These are phyloP conservation scores for Euschistus heros DNA, from an alignment of 1,140 invertebrate genomes.

Conservation along the genomic window DNA sequence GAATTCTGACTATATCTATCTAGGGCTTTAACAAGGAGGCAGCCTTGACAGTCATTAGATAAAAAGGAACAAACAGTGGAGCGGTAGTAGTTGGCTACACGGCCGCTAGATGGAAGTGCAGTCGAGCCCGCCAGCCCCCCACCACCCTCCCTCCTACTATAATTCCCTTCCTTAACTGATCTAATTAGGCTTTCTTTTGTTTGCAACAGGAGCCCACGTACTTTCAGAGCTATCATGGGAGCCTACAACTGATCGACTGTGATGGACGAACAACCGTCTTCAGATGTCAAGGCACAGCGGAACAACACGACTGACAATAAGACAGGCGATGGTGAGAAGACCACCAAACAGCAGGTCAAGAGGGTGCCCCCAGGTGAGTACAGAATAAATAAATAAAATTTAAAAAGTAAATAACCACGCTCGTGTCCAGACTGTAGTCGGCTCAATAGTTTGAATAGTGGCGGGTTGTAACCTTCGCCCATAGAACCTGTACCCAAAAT, in stretches of 20 bases:
- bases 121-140: neutral
- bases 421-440: too few relatives aligned
- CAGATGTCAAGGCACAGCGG: too few relatives aligned
- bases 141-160: neutral
- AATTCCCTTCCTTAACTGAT: constrained; percentile 16
- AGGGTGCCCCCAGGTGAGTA: neutral
- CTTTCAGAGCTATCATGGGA: neutral
- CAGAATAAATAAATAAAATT: neutral
- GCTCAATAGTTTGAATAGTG: too few relatives aligned
- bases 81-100: constrained; percentile 21
- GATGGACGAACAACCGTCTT: too few relatives aligned
- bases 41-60: constrained; percentile 9
- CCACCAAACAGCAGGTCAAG: neutral
- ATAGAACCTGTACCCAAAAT: neutral
- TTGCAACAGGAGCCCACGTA: constrained; percentile 6
- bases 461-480: neutral
- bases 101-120: neutral
- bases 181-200: constrained; percentile 17
- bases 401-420: too few relatives aligned
- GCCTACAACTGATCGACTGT: too few relatives aligned
- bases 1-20: too few relatives aligned
- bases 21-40: too few relatives aligned
- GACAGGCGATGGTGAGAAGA: neutral
- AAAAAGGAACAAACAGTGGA: constrained; percentile 24
- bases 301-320: too few relatives aligned